Evolutionary conservation across 2,113 vertebrate species (phyloP), one percentile per base, ranked within the genome.

Genomic region (Coptodon rendalli): DNA sequence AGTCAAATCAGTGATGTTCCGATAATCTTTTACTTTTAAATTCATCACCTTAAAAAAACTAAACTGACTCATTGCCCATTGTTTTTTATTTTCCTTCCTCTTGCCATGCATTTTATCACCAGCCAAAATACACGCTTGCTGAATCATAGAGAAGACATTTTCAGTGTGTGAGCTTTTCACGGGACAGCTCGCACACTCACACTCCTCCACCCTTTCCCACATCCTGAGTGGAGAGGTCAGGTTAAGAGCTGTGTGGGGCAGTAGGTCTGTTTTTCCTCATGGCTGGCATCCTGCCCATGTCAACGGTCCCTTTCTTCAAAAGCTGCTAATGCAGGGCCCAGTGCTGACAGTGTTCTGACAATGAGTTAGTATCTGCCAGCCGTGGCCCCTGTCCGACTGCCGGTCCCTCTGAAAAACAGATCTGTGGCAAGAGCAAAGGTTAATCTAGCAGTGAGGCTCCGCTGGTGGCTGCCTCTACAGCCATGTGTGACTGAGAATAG

Each of bases 401-500:
- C 24, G 84, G 91, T 90, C 92, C 86, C 92, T 52, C 89, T 88
- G 92, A 94, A 95, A 94, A 95, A 94, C 94, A 94, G 93, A 95
- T 95, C 93, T 82, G 85, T 91, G 88, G 90, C 19, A 29, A 87
- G 94, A 93, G 93, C 95, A 95, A 93, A 95, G 93, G 94, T 94
- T 96, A 96, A 95, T 95, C 95, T 92, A 93, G 93, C 95, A 89
- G 94, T 24, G 91, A 94, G 93, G 91, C 92, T 94, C 88, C 34
- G 13, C 90, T 85, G 89, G 91, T 53, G 88, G 92, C 93, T 88
- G 92, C 87, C 88, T 91, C 85, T 86, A 59, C 22, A 82, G 89
- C 90, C 93, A 92, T 94, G 94, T 95, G 95, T 96, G 94, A 92
- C 94, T 93, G 92, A 89, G 94, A 95, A 95, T 94, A 90, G 94